Conservation (phyloP, 2,113 vertebrate genomes). For the Herpailurus yagouaroundi region DNA sequence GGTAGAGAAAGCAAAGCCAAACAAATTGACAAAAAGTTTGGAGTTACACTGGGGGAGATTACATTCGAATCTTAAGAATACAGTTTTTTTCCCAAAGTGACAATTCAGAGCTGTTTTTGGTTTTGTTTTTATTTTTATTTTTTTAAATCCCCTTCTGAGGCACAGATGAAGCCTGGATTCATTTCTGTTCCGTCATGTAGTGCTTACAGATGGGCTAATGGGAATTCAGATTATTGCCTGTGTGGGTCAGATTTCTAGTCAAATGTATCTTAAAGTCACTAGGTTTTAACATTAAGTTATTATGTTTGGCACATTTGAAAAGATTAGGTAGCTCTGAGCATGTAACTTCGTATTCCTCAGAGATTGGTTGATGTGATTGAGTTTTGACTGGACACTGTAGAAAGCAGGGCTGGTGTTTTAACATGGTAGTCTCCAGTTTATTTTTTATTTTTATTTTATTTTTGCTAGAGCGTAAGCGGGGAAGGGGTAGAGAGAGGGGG, state of each 20-base stretch:
- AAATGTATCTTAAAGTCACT: background rate
- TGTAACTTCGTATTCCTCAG: background rate
- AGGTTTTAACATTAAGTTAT: background rate
- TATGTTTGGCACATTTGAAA: constrained; percentile 25
- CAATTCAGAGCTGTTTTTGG: background rate
- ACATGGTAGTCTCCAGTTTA: background rate
- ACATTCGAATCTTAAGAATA: background rate
- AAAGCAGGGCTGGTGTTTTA: background rate
- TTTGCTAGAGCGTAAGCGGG: too few species aligned
- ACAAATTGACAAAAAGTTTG: background rate
- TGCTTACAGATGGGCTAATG: background rate
- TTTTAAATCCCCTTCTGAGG: background rate
- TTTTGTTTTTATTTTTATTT: too few species aligned
- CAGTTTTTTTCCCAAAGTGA: background rate
- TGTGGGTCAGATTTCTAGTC: background rate
- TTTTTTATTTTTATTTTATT: too few species aligned
- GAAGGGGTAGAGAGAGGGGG: too few species aligned
- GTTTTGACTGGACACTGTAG: background rate
- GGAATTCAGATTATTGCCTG: background rate
- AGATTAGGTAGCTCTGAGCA: background rate
- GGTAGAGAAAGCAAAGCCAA: background rate
- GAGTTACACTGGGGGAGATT: constrained; percentile 26
- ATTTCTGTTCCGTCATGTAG: background rate
- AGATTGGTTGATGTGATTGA: background rate
- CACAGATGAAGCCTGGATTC: background rate